Percentiles rank a stretch among this genome's conserved stretches.
These are phyloP conservation scores for Himalopsyche tibetana DNA, from an alignment of 2,888 invertebrate species.

Conservation along the genomic window DNA sequence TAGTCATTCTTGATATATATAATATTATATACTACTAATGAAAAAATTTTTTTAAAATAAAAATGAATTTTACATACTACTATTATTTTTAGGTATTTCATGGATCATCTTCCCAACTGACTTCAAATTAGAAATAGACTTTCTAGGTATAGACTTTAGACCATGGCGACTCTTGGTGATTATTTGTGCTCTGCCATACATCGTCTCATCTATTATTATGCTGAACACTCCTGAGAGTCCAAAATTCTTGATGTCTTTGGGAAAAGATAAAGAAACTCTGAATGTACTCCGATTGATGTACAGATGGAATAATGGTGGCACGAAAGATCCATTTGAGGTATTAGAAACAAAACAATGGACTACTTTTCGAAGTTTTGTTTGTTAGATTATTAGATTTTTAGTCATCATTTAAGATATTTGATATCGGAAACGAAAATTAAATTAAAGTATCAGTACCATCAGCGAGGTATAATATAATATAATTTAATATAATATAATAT, in stretches of 20 bases:
- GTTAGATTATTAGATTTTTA: too few species aligned
- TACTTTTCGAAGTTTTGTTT: background rate
- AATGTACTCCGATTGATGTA: slow-evolving; percentile 72
- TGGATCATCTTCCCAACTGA: slow-evolving; percentile 82
- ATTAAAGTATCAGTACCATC: too few species aligned
- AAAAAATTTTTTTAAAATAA: background rate
- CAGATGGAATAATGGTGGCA: slow-evolving; percentile 68
- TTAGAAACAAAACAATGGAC: background rate
- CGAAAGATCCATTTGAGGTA: slow-evolving; percentile 75
- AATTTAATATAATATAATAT: too few species aligned
- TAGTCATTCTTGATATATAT: too few species aligned
- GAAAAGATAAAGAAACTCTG: slow-evolving; percentile 78
- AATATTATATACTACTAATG: too few species aligned
- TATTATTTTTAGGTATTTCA: slow-evolving; percentile 77
- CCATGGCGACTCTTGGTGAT: slow-evolving; percentile 87
- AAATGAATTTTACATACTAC: background rate
- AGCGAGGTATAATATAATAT: too few species aligned
- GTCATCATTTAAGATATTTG: too few species aligned
- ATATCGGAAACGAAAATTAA: too few species aligned
- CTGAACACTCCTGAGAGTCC: slow-evolving; percentile 86
- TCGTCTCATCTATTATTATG: slow-evolving; percentile 78
- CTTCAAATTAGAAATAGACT: slow-evolving; percentile 72
- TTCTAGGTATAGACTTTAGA: slow-evolving; percentile 78
- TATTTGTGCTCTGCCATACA: slow-evolving; percentile 80
- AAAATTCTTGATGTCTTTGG: slow-evolving; percentile 83